phyloP scores from a whole-genome alignment of 2,113 vertebrate genomes.

The Panthera tigris region DNA sequence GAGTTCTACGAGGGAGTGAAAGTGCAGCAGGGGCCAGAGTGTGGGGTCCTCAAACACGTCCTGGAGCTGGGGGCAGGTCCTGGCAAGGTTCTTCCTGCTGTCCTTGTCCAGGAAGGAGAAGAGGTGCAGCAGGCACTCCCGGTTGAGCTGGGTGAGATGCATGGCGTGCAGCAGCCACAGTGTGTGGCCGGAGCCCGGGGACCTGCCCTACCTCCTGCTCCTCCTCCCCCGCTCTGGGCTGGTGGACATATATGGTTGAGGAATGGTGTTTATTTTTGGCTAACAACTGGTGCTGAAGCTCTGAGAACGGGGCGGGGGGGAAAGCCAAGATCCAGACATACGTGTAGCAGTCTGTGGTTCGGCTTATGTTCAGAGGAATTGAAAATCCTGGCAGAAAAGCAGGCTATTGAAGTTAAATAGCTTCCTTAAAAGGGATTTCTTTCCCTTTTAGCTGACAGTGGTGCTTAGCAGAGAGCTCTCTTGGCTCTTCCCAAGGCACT shows the following conservation, averaged over 20 bases:
- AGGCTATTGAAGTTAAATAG: not conserved
- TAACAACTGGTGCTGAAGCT: conserved; percentile 85
- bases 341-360: not conserved
- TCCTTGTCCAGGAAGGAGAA: conserved; percentile 96
- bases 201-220: not conserved
- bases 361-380: conserved; percentile 41
- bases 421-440: conserved; percentile 81
- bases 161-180: conserved; percentile 71
- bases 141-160: conserved; percentile 92
- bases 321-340: not conserved
- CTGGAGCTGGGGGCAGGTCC: conserved; percentile 87
- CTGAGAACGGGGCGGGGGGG: conserved; percentile 55
- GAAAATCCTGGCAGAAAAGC: conserved; percentile 25
- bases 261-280: conserved; percentile 92
- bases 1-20: conserved; percentile 90
- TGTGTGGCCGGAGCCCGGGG: not conserved
- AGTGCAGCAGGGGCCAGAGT: conserved; percentile 91
- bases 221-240: conserved; percentile 57
- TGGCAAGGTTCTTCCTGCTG: conserved; percentile 88
- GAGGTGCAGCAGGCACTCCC: conserved; percentile 93
- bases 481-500: not conserved
- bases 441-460: not conserved
- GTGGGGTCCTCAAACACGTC: conserved; percentile 90
- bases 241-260: conserved; percentile 94
- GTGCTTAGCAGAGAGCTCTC: not conserved